Base-by-base conservation (phyloP, 2,797 vertebrate species). In the Euthynnus affinis region DNA sequence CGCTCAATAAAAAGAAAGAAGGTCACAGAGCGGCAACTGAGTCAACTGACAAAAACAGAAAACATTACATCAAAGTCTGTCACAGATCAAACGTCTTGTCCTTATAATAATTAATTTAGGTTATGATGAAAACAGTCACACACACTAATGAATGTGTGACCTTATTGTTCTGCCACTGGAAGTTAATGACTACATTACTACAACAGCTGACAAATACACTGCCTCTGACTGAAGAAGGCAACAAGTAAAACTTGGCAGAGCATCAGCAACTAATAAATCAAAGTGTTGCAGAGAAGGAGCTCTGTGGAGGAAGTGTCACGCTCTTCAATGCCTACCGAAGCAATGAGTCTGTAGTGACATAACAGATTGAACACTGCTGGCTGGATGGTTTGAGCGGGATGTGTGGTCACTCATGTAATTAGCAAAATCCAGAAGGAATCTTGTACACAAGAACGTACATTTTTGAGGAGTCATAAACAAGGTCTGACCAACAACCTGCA, bases 21-120 rank as follows among this genome's bases (percentile, higher is more conserved):
- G 80, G 78, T 71, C 72, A 83, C 4, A 20, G 53, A 81, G 49
- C n/a, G 13, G 63, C 65, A 82, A 82, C 23, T 2, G n/a, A 80
- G 56, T 63, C 27, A 69, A 51, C 13, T 40, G 46, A 37, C 53
- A 76, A 29, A 67, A 48, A 74, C 29, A 51, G 23, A 34, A 71
- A 65, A 56, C 25, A 17, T 60, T 51, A 34, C 13, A 73, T n/a
- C 13, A 12, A 48, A 25, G 29, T 52, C 9, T 52, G 17, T 32
- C 23, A 49, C 12, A 48, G 55, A 65, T 44, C 37, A 55, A 73
- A 67, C 22, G 29, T 4, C 18, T 25, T 32, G 6, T 17, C 18
- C 14, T 17, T 14, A 44, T 49, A 40, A 27, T 2, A 34, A 71
- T 10, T 0, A 1, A 10, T 34, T 6, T 18, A 3, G 22, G 23